Percentiles rank a stretch among this genome's conserved stretches.
phyloP scores from a whole-genome alignment of 2,113 vertebrate genomes.

The Columbina picui region DNA sequence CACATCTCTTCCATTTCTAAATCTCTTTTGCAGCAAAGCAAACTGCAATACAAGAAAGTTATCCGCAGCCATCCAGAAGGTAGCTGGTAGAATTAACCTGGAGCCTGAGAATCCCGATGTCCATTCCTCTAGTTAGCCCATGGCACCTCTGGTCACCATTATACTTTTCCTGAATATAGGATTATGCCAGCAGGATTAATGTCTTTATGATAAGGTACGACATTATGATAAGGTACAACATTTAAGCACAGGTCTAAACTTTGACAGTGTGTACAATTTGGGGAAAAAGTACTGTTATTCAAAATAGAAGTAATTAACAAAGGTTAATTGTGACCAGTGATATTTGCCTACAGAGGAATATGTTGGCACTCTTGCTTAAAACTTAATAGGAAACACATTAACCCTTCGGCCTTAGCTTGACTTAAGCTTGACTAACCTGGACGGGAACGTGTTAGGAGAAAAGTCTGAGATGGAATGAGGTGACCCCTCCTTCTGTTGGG shows the following conservation, averaged over 20 bases:
- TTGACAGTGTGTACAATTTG: background rate
- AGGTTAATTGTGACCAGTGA: background rate
- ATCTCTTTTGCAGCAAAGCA: conserved; percentile 9
- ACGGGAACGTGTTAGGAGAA: rapidly evolving
- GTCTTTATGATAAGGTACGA: background rate
- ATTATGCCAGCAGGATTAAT: background rate
- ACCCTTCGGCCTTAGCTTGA: background rate
- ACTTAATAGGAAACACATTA: background rate
- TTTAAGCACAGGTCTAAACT: background rate
- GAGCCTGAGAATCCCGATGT: background rate
- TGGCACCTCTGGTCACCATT: background rate
- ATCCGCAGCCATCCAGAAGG: background rate
- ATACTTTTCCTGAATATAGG: background rate
- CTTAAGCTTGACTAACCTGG: background rate
- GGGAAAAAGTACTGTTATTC: background rate
- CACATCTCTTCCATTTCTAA: background rate
- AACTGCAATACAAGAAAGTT: background rate
- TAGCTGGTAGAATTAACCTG: background rate
- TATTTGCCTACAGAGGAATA: background rate
- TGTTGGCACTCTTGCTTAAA: background rate
- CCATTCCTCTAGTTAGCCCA: background rate
- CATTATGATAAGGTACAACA: background rate
- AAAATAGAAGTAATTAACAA: background rate
- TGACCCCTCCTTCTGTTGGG: background rate
- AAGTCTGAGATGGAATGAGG: background rate